Evolutionary conservation across 2,797 vertebrate genomes (phyloP).

Genomic region (Ctenopoma kingsleyae): DNA sequence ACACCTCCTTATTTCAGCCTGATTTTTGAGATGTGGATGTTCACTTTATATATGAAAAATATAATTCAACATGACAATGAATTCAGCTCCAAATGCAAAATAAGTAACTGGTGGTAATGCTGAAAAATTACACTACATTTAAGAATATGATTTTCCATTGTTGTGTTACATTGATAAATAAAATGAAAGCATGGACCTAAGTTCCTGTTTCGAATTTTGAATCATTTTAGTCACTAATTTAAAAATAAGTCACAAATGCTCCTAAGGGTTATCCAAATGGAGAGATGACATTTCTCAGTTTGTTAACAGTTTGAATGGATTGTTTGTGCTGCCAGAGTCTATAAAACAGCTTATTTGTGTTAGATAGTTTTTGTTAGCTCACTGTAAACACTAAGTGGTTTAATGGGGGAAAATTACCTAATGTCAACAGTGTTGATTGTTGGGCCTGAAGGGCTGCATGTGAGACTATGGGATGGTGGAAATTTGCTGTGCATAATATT

Average conservation of each 20-base stretch:
- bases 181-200: too few relatives aligned
- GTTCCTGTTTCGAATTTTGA: too few relatives aligned
- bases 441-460: neutral
- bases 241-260: too few relatives aligned
- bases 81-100: too few relatives aligned
- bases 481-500: neutral
- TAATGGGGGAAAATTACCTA: neutral
- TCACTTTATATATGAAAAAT: too few relatives aligned
- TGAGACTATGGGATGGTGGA: neutral
- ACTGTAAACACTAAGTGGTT: conserved; percentile 9
- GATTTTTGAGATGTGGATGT: too few relatives aligned
- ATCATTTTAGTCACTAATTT: too few relatives aligned
- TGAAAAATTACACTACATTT: neutral
- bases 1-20: too few relatives aligned
- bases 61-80: too few relatives aligned
- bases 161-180: neutral
- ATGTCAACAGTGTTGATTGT: neutral
- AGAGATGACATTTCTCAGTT: neutral
- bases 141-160: neutral
- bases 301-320: neutral
- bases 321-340: neutral
- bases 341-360: neutral
- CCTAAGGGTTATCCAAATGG: too few relatives aligned
- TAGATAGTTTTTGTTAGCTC: neutral
- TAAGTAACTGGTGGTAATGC: too few relatives aligned